phyloP scores from a whole-genome alignment of 2,888 invertebrate species.

The Pheosia tremula region DNA sequence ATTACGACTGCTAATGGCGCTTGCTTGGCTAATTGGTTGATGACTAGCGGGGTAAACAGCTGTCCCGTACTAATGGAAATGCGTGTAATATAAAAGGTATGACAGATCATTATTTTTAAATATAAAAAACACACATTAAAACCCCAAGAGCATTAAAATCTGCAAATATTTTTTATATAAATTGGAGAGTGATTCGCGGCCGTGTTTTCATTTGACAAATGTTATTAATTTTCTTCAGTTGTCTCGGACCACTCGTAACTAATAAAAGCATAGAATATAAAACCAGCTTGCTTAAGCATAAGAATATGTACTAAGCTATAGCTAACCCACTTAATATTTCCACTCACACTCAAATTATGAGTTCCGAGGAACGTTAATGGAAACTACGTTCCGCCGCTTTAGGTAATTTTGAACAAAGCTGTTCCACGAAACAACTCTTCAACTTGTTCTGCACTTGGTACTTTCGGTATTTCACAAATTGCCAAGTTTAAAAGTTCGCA shows the following conservation, averaged over 20 bases:
- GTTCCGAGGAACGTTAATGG: constrained; percentile 2
- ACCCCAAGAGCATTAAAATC: no score
- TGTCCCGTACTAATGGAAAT: background rate
- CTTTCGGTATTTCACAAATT: constrained; percentile 27
- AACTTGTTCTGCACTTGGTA: constrained; percentile 22
- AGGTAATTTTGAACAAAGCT: constrained; percentile 19
- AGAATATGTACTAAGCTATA: background rate
- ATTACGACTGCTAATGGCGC: constrained; percentile 2
- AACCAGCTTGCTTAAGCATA: no score
- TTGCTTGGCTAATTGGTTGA: background rate
- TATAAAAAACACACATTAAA: no score
- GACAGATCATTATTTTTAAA: no score
- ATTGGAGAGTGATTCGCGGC: no score
- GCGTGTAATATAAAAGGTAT: background rate
- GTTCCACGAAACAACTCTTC: constrained; percentile 16
- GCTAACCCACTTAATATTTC: background rate
- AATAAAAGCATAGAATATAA: no score
- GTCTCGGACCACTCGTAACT: no score
- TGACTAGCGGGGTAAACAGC: background rate
- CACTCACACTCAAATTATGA: background rate
- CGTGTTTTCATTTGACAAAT: no score
- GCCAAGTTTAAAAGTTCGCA: constrained; percentile 22
- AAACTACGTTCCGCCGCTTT: constrained; percentile 9
- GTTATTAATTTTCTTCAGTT: no score
- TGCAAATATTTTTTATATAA: no score